Evolutionary conservation across 2,888 invertebrate genomes (phyloP), one percentile per base, ranked within the genome.

Genomic region (Chloromyia formosa): DNA sequence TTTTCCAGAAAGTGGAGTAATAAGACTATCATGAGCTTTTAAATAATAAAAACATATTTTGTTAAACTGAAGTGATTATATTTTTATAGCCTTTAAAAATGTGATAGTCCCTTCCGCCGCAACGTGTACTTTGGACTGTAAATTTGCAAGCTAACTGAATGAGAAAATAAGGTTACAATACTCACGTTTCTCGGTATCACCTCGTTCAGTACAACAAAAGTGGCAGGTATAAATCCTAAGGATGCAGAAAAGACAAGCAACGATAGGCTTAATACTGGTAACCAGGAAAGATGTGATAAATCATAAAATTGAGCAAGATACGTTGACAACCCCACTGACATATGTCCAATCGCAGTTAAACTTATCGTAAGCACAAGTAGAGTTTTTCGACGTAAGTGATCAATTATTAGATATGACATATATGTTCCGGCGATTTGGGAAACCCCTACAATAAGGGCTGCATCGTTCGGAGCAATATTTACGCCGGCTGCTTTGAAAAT

Each of bases 241-340:
- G 76, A 77, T 35, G 74, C 62, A 10, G 75, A 58, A 60, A 79
- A 79, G 18, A 78, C 68, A 5, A 69, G 75, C 40, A 76, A 58
- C 16, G 78, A 79, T 22, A 79, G 40, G 68, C 78, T 77, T 10
- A 72, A 35, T n/a, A 78, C 71, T 56, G 79, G 79, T 10, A 79
- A 54, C 78, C 78, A 79, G 53, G 73, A 75, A n/a, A 75, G 22
- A 40, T 71, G 56, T 1, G 56, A 56, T n/a, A 78, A 73, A 71
- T 75, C 69, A 56, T 68, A 72, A n/a, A 40, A 58, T 56, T 16
- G 5, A 1, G 49, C n/a, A 9, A 71, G 14, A 71, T 53, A 73
- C 49, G 76, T 69, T 58, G 64, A 77, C 16, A 71, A 60, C 9
- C 75, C 76, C 9, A 77, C 74, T 16, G 54, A 10, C 1, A 64